Base-by-base conservation (phyloP, 2,797 vertebrate genomes). In the Lacerta bilineata region DNA sequence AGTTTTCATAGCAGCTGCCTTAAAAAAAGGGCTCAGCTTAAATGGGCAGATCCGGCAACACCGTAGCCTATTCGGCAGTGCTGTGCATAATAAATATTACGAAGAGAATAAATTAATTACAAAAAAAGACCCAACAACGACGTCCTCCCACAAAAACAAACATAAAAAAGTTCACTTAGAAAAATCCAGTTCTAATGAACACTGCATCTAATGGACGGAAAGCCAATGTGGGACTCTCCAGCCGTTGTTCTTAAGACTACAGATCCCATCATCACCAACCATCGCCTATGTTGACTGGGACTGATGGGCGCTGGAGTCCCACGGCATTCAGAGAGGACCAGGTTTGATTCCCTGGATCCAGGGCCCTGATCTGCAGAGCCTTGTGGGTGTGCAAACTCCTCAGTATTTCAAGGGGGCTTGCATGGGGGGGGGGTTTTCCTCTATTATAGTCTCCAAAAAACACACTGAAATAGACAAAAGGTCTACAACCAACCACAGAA, bases 91-190 rank as follows among this genome's bases (percentile, higher is more conserved):
- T 25, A n/a, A 80, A 72, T 50, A 66, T 64, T 15, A 36, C 17
- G 66, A 46, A 27, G 15, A 50, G 50, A 85, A 89, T 68, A 85
- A 80, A 85, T 89, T 80, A 85, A 79, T 23, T 27, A 27, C 39
- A 2, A 50, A 25, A 17, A 17, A 64, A 46, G 39, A 23, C 61
- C 61, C 61, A 36, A 68, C 3, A 15, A 41, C 39, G 43, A 33
- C 8, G 10, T 18, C 4, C 29, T 18, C 27, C 17, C 7, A 75
- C 74, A 41, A 69, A 3, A 39, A 76, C 33, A 17, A 61, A 41
- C 27, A 25, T 20, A 2, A n/a, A n/a, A 43, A 50, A 50, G n/a
- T 59, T 61, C 25, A 72, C 23, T 20, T 15, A 61, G 78, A 20
- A 46, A 25, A 46, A 61, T 75, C 83, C 83, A 66, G 76, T 89